Evolutionary conservation across 2,797 vertebrate genomes (phyloP), one percentile per base, ranked within the genome.

Genomic region (Malacoctenus gilli): DNA sequence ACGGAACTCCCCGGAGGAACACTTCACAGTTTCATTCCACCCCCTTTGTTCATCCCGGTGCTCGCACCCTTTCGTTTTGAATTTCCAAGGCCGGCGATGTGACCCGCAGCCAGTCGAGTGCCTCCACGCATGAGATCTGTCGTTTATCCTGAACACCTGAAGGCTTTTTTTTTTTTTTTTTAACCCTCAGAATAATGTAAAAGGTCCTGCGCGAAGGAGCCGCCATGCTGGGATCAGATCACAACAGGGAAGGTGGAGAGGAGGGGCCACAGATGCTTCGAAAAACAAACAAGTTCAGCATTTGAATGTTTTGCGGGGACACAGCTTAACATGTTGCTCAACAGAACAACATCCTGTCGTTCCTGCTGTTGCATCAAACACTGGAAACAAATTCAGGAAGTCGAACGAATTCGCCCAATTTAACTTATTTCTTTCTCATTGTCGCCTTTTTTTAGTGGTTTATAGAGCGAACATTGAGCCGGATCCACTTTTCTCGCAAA

Each of bases 31-130:
- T 57, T 60, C 1, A n/a, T n/a, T n/a, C n/a, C n/a, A n/a, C n/a
- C n/a, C 51, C 16, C n/a, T 66, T 49, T 74, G 44, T 73, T 54
- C 62, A 41, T 59, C 44, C n/a, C n/a, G n/a, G n/a, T n/a, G n/a
- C n/a, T 22, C n/a, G 20, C 30, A 12, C n/a, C 12, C 34, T 5
- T 28, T 43, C 16, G 34, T 55, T 48, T 62, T 67, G 12, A 59
- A 69, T 60, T 63, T 38, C 30, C 30, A 58, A 60, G 41, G 32
- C 15, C 46, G 52, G 25, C 36, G 31, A 30, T 23, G 18, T 34
- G 25, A 2, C 18, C 39, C 18, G 6, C 46, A 77, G 18, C 28
- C 4, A 51, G 23, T 16, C 2, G 1, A 10, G 28, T 48, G 20
- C 35, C 3, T 44, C 47, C 34, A 2, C 38, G 54, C 36, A 48